These are phyloP conservation scores for Drosophila pallidifrons DNA, from an alignment of 1,140 invertebrate genomes.

Conservation along the genomic window DNA sequence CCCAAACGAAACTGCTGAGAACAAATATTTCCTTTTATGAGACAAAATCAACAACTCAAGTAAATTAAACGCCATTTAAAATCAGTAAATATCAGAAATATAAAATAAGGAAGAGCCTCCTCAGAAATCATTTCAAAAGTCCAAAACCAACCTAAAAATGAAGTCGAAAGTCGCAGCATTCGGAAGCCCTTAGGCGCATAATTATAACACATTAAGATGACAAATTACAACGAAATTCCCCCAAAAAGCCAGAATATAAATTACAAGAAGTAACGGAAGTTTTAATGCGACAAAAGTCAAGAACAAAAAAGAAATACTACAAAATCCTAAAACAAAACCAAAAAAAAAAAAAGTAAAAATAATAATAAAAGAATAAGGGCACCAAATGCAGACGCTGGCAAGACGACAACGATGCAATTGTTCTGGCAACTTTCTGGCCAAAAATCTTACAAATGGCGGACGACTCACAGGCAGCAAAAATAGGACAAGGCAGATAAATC, in stretches of 20 bases:
- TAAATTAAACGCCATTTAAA: slow-evolving; percentile 31
- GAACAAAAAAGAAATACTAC: slow-evolving; percentile 59
- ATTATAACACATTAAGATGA: slow-evolving; percentile 80
- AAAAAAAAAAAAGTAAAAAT: slow-evolving; percentile 20
- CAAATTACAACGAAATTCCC: slow-evolving; percentile 71
- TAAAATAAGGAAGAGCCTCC: background rate
- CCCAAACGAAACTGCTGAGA: slow-evolving; percentile 17
- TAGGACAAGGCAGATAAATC: slow-evolving; percentile 68
- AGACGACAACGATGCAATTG: slow-evolving; percentile 62
- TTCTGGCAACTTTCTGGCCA: slow-evolving; percentile 71
- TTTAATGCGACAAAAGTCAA: slow-evolving; percentile 82
- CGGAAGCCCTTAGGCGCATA: slow-evolving; percentile 62
- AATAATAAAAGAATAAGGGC: slow-evolving; percentile 52
- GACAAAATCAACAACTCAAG: slow-evolving; percentile 8
- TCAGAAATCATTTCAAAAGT: slow-evolving; percentile 24
- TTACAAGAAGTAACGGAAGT: slow-evolving; percentile 79
- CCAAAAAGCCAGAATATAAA: slow-evolving; percentile 77
- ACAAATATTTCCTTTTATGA: background rate
- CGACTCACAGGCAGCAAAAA: slow-evolving; percentile 52
- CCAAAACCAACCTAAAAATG: slow-evolving; percentile 21
- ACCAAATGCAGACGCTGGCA: slow-evolving; percentile 60
- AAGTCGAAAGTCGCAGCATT: slow-evolving; percentile 54
- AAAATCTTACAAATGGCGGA: slow-evolving; percentile 82
- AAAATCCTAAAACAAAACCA: background rate
- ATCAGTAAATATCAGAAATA: slow-evolving; percentile 19